Base-by-base conservation (phyloP, 2,888 invertebrate species). In the Abrostola tripartita region DNA sequence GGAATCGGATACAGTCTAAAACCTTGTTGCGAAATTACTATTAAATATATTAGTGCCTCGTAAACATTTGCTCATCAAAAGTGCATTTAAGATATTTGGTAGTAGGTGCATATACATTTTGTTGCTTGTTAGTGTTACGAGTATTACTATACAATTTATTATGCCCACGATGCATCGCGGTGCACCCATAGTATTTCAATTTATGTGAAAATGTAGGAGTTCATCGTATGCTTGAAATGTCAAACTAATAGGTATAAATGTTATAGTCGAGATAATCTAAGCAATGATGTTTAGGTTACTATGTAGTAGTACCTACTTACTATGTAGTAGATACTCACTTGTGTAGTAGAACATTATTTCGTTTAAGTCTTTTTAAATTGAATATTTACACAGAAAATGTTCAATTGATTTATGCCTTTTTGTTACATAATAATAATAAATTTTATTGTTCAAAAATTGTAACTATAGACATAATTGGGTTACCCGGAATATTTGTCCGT, bases 1-100 rank as follows among this genome's bases (percentile, higher is more conserved):
- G 69, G 70, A 55, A 65, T 65, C 50, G 53, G 42, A 53, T 65
- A 56, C 66, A 76, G 61, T 35, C 68, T 81, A 80, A 80, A 77
- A 81, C 76, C 63, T 64, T 74, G 68, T 82, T 79, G 71, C 81
- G 53, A 74, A 75, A 81, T 70, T 62, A 60, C 61, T 67, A 65
- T 61, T 73, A 67, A 78, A 67, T 67, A 72, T 81, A 24, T 24
- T 24, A 24, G 1, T 63, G 67, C 61, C 70, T 74, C 61, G 61
- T 71, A 65, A 71, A 68, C 52, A 12, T 56, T 37, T 51, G 60
- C 65, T 40, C 76, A 80, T 80, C 72, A 78, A 71, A 79, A 67
- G 41, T 55, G 47, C 80, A 73, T 79, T 79, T n/a, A n/a, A 76
- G 42, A 9, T 42, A 55, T 78, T 69, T 78, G 70, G 61, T 57